These are phyloP conservation scores for Syngnathus typhle DNA, from an alignment of 2,113 vertebrate genomes.

Conservation along the genomic window DNA sequence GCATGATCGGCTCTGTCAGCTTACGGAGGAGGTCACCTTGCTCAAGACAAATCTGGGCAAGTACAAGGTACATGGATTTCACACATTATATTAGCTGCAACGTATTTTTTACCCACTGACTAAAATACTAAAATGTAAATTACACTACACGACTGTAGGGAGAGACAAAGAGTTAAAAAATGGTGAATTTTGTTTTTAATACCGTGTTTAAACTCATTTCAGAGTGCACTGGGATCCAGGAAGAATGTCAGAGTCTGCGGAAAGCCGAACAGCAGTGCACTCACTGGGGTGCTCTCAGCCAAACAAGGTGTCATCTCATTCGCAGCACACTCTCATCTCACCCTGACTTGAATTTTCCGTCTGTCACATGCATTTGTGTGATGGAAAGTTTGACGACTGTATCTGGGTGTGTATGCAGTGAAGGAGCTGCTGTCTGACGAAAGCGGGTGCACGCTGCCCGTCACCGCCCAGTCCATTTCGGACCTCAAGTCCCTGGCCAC, in stretches of 20 bases:
- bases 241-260: constrained; percentile 79
- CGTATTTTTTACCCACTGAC: neutral
- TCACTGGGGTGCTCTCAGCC: constrained; percentile 91
- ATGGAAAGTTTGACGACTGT: neutral
- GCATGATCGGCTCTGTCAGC: constrained; percentile 87
- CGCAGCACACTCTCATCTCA: neutral
- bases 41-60: constrained; percentile 88
- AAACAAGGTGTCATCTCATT: constrained; percentile 81
- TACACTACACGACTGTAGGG: neutral
- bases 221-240: constrained; percentile 89
- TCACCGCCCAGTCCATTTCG: constrained; percentile 91
- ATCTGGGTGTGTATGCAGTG: constrained; percentile 65
- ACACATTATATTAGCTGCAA: neutral
- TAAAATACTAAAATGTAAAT: neutral
- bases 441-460: constrained; percentile 87
- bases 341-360: too few relatives aligned
- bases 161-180: neutral
- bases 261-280: constrained; percentile 81
- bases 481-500: constrained; percentile 96
- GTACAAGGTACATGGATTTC: constrained; percentile 75
- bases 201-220: constrained; percentile 11
- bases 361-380: neutral
- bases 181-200: neutral
- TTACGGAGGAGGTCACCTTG: constrained; percentile 88
- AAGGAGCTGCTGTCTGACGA: constrained; percentile 89